Evolutionary conservation across 1,140 invertebrate genomes (phyloP), one percentile per base, ranked within the genome.

Genomic region (Solenopsis fugax): DNA sequence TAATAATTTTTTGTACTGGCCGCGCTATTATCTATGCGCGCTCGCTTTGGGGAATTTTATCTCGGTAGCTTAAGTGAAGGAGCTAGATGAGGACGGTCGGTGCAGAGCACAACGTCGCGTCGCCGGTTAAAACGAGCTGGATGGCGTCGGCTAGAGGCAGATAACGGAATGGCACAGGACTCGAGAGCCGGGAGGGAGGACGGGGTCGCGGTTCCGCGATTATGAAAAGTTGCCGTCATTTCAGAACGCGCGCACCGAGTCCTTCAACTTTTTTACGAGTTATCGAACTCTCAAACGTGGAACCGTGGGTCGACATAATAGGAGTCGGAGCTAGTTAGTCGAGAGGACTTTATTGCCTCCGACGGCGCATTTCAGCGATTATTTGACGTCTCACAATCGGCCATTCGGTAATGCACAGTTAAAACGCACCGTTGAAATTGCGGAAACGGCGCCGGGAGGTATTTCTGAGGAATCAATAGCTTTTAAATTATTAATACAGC

Each of bases 201-300:
- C 18, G 29, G 4, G 54, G 41, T 48, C 65, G 62, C 50, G 80
- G 81, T 90, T 91, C 90, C 75, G 84, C 89, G 92, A 93, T 93
- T 93, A 91, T 89, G 86, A 91, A 87, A 91, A 89, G 87, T 92
- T 89, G 56, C 73, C 82, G 72, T 87, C 85, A 90, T 84, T 88
- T 86, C 69, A 60, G 54, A 73, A 82, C 67, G 67, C 67, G 67
- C 67, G 45, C 29, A 13, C 29, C 18, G 69, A 75, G 69, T 84
- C 16, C 41, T 73, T 75, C 41, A 84, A 84, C 69, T 75, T 84
- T 60, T 84, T 84, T 84, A 75, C 56, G 69, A 84, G 69, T 84
- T 84, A 75, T 84, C 69, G 80, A 84, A 67, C 34, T 80, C 48
- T 41, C 48, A 29, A 80, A 60, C 41, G 37, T 45, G 54, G 41